Percentiles rank a stretch among this genome's conserved stretches.
Conservation (phyloP, 2,888 invertebrate genomes). For the Acheta domesticus region DNA sequence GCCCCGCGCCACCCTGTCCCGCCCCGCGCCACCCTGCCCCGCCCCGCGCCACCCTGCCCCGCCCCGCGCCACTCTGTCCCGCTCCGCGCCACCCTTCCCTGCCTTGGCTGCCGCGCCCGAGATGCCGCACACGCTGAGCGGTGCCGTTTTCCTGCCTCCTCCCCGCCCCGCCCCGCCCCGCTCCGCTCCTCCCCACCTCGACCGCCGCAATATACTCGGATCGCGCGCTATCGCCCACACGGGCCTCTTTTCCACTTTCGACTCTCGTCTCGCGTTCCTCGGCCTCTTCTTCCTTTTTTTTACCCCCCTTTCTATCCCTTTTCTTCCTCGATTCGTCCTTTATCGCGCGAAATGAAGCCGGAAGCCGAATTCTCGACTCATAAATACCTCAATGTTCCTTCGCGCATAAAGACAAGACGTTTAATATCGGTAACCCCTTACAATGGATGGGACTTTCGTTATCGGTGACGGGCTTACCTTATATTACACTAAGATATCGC, state of each 20-base stretch:
- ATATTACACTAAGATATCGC: not conserved
- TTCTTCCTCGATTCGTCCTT: not conserved
- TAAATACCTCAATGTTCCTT: not conserved
- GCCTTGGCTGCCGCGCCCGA: not conserved
- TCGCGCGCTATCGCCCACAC: conserved; percentile 6
- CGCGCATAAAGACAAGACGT: conserved; percentile 10
- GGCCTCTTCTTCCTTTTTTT: not conserved
- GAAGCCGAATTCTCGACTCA: conserved; percentile 1
- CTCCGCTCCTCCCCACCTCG: not conserved
- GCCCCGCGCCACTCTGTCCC: too few relatives aligned
- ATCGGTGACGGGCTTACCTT: conserved; percentile 9
- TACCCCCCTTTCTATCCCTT: not conserved
- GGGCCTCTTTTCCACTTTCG: not conserved
- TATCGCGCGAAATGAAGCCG: not conserved
- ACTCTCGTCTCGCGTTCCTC: not conserved
- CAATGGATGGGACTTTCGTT: not conserved
- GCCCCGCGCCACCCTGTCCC: not conserved
- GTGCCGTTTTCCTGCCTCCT: too few relatives aligned
- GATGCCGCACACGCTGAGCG: too few relatives aligned
- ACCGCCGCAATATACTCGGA: not conserved
- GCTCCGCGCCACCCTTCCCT: not conserved
- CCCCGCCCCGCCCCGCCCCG: not conserved
- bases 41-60: too few relatives aligned
- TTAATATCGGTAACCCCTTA: conserved; percentile 11
- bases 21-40: not conserved